Base-by-base conservation (phyloP, 2,113 vertebrate genomes). In the Aegithalos caudatus region DNA sequence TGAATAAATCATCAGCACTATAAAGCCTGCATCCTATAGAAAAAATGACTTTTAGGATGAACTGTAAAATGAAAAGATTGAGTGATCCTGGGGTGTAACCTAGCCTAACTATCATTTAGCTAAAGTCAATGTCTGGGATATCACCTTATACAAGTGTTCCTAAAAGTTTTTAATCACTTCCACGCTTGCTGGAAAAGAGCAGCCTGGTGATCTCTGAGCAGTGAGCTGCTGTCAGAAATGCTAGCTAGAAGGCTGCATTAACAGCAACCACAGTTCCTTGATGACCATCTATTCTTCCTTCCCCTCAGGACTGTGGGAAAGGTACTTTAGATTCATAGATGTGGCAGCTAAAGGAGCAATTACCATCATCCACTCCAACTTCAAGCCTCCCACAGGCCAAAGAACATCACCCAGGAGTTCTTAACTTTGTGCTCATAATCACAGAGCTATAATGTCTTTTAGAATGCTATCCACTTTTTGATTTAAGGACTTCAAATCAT, bases 401-500 rank as follows among this genome's bases (percentile, higher is more conserved):
- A 88, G 94, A 95, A 94, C 87, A 91, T 88, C 87, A 88, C 81
- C 86, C n/a, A 90, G 78, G 87, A 91, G 81, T 94, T 95, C 86
- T 69, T 38, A 28, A 28, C 78, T 77, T 95, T 88, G 69, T 86
- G 67, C 58, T 92, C 7, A 28, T 96, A 94, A 96, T 93, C 94
- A 74, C 95, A 0, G 0, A 95, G 47, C 42, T 66, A 37, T 95
- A 80, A 94, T 85, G 78, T 77, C 74, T 94, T 93, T 94, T 91
- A 94, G 84, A 94, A 93, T 5, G 8, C 38, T 80, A 28, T 73
- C 93, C 86, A 25, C 77, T 90, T 91, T 91, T 66, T 90, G 94
- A 97, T 92, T 95, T 96, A 95, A 95, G 80, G 89, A 94, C 90
- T 95, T 91, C 31, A 77, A 91, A 92, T 88, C 84, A 86, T 82